phyloP scores from a whole-genome alignment of 2,797 vertebrate genomes.

The Crocodylus rhombifer region DNA sequence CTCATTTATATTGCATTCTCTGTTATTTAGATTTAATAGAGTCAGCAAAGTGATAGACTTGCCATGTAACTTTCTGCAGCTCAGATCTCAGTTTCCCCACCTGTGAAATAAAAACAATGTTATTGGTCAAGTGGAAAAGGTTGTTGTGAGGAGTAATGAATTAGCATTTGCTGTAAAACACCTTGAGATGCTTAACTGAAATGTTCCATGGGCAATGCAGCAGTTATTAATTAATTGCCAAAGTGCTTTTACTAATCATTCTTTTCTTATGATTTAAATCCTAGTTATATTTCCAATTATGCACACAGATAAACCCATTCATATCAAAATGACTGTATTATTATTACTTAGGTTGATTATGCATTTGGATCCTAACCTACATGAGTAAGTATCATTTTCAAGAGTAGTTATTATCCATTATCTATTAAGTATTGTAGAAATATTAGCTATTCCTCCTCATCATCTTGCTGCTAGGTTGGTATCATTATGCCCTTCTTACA shows the following conservation, averaged over 20 bases:
- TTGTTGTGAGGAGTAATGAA: background rate
- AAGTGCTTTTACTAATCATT: too few relatives aligned
- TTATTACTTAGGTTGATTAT: background rate
- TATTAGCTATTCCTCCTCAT: background rate
- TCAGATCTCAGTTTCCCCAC: background rate
- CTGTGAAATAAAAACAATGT: background rate
- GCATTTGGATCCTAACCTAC: background rate
- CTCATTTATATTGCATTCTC: background rate
- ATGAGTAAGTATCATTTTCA: background rate
- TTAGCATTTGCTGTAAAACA: background rate
- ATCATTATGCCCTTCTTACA: background rate
- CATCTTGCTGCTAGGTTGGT: background rate
- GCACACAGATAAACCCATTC: background rate
- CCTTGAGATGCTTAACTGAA: background rate
- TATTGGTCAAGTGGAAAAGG: background rate
- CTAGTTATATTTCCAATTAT: background rate
- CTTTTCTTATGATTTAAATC: background rate
- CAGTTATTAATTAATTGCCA: too few relatives aligned
- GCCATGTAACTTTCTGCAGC: background rate
- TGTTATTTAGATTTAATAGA: background rate
- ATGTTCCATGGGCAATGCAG: background rate
- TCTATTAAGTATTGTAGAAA: background rate
- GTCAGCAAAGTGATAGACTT: background rate
- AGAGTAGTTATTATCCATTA: background rate
- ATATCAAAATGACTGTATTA: background rate